Conservation (phyloP, 2,888 invertebrate species). For the Phytoseiulus persimilis region DNA sequence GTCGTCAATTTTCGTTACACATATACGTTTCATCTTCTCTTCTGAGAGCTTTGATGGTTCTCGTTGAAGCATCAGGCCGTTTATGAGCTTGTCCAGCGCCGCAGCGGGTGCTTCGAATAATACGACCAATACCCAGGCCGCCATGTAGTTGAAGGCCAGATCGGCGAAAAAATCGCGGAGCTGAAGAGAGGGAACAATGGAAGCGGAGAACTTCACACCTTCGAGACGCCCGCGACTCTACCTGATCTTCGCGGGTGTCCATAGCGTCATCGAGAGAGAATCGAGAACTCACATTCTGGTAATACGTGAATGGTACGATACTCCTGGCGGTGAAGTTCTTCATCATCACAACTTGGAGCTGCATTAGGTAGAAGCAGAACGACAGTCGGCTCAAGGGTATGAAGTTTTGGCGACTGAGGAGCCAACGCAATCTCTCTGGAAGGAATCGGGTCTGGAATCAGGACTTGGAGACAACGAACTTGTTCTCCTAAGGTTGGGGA, state of each 20-base stretch:
- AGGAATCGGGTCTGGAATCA: background rate
- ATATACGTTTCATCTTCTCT: too few relatives aligned
- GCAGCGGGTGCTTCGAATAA: constrained; percentile 13
- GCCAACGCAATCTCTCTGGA: background rate
- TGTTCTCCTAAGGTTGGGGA: too few relatives aligned
- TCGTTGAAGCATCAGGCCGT: too few relatives aligned
- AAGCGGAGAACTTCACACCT: too few relatives aligned
- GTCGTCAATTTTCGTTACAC: too few relatives aligned
- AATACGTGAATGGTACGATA: background rate
- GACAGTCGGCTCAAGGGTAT: background rate
- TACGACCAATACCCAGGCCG: background rate
- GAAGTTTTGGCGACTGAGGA: background rate
- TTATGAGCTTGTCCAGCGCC: background rate
- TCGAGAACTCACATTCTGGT: constrained; percentile 7
- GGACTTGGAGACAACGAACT: background rate
- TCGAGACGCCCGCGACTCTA: too few relatives aligned
- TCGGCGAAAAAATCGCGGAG: constrained; percentile 26
- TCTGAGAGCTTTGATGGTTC: too few relatives aligned
- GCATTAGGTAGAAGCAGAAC: background rate
- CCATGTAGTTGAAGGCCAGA: background rate
- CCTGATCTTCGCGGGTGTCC: too few relatives aligned
- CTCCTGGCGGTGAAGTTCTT: background rate
- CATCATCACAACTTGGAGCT: background rate
- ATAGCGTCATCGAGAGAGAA: too few relatives aligned
- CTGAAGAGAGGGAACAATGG: too few relatives aligned